These are phyloP conservation scores for Dorcus hopei DNA, from an alignment of 2,888 invertebrate genomes.

Conservation along the genomic window DNA sequence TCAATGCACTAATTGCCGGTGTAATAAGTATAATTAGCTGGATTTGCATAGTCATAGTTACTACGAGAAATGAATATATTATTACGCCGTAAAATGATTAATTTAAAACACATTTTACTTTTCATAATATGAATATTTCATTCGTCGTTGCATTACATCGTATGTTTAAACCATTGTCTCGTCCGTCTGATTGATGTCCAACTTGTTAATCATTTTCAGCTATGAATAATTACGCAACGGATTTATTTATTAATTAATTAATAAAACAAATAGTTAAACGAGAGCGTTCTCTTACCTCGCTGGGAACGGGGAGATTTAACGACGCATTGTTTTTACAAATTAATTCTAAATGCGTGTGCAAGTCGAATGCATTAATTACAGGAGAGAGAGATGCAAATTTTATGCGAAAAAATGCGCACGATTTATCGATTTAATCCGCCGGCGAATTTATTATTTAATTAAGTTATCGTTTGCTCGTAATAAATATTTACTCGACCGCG, in stretches of 20 bases:
- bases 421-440: too few relatives aligned
- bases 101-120: slow-evolving; percentile 16
- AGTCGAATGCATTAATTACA: too few relatives aligned
- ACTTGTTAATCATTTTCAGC: slow-evolving; percentile 1
- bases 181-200: background rate
- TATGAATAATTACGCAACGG: background rate
- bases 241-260: background rate
- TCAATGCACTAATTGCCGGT: slow-evolving; percentile 24
- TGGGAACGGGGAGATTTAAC: too few relatives aligned
- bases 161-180: background rate
- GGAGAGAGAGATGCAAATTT: too few relatives aligned
- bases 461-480: too few relatives aligned
- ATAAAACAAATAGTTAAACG: too few relatives aligned
- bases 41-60: slow-evolving; percentile 23
- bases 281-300: too few relatives aligned
- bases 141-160: slow-evolving; percentile 3
- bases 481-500: too few relatives aligned
- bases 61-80: slow-evolving; percentile 18
- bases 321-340: too few relatives aligned
- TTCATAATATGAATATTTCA: slow-evolving; percentile 15
- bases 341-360: too few relatives aligned
- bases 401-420: too few relatives aligned
- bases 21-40: slow-evolving; percentile 23
- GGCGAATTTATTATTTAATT: too few relatives aligned
- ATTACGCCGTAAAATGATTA: slow-evolving; percentile 14